Conservation (phyloP, 2,888 invertebrate species). For the Harpalus rubripes region DNA sequence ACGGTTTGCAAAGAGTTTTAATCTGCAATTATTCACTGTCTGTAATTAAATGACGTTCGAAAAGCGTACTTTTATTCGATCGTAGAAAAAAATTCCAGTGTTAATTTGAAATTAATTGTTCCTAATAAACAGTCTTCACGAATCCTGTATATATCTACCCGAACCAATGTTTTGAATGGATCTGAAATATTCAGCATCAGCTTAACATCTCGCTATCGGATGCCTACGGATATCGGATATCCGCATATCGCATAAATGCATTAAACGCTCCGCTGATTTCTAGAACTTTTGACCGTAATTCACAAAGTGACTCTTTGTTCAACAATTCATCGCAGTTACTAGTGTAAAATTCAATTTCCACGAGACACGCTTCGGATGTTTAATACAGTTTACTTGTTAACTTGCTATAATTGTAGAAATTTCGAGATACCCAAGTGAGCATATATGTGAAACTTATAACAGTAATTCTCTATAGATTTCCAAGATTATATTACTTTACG, state of each 20-base stretch:
- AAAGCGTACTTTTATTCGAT: too few relatives aligned
- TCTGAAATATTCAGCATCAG: conserved; percentile 10
- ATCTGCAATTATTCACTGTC: too few relatives aligned
- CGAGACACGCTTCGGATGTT: conserved; percentile 38
- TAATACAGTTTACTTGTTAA: conserved; percentile 30
- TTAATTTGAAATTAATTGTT: too few relatives aligned
- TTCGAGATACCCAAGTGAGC: conserved; percentile 8
- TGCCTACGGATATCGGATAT: conserved; percentile 22
- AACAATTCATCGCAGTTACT: conserved; percentile 28
- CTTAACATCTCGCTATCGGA: conserved; percentile 25
- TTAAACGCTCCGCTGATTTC: conserved; percentile 40
- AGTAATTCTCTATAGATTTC: not conserved
- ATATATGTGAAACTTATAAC: not conserved
- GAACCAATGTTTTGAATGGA: not conserved
- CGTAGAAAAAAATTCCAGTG: too few relatives aligned
- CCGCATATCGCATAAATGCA: conserved; percentile 36
- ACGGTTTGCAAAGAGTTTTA: too few relatives aligned
- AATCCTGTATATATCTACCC: too few relatives aligned
- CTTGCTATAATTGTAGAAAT: conserved; percentile 25
- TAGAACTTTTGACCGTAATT: conserved; percentile 44
- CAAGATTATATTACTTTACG: not conserved
- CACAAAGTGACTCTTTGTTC: conserved; percentile 42
- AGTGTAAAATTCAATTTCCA: conserved; percentile 42
- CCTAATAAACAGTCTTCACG: too few relatives aligned
- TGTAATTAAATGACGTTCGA: too few relatives aligned